These are phyloP conservation scores for Meandrusa payeni DNA, from an alignment of 2,888 invertebrate species.

Conservation along the genomic window DNA sequence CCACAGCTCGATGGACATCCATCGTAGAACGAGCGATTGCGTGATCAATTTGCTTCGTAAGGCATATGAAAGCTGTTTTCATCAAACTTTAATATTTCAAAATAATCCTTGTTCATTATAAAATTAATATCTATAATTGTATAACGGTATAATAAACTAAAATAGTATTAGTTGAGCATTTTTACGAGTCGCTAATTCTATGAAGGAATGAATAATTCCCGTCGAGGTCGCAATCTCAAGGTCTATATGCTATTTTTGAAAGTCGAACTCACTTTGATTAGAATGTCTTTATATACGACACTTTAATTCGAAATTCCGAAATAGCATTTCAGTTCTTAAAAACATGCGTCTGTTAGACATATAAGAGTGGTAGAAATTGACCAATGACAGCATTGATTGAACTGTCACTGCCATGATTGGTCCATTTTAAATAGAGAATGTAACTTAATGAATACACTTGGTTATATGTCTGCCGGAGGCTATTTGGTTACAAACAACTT, in stretches of 20 bases:
- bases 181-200: conserved; percentile 77
- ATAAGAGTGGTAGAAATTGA: conserved; percentile 71
- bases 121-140: conserved; percentile 52
- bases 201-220: conserved; percentile 64
- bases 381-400: conserved; percentile 76
- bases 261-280: conserved; percentile 35
- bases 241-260: conserved; percentile 64
- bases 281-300: conserved; percentile 18
- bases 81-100: conserved; percentile 51
- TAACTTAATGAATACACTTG: conserved; percentile 65
- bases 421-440: conserved; percentile 72
- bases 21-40: conserved; percentile 68
- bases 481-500: conserved; percentile 68
- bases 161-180: conserved; percentile 65
- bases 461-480: conserved; percentile 79
- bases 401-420: conserved; percentile 78
- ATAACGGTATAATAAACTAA: conserved; percentile 58
- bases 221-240: conserved; percentile 75
- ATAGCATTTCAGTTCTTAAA: conserved; percentile 67
- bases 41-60: conserved; percentile 39
- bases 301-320: conserved; percentile 44
- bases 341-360: conserved; percentile 74
- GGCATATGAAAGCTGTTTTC: conserved; percentile 44
- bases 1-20: conserved; percentile 56
- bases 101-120: conserved; percentile 66